Percentiles rank a stretch among this genome's conserved stretches.
These are phyloP conservation scores for Condylostylus longicornis DNA, from an alignment of 1,140 invertebrate species.

Conservation along the genomic window DNA sequence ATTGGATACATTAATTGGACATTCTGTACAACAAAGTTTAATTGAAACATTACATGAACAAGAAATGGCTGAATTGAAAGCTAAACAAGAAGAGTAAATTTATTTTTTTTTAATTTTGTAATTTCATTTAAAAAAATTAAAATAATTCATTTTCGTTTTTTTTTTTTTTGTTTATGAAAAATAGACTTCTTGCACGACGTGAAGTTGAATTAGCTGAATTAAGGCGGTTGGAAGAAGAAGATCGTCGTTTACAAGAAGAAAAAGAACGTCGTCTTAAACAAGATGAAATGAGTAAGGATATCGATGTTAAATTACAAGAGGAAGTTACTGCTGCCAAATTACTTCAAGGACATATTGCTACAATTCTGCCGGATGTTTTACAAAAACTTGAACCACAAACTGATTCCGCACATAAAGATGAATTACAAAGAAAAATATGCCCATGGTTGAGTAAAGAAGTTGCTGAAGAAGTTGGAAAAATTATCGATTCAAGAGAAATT, in stretches of 20 bases:
- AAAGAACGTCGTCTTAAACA: conserved; percentile 34
- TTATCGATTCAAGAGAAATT: conserved; percentile 61
- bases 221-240: conserved; percentile 55
- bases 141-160: not conserved
- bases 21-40: conserved; percentile 72
- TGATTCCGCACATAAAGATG: conserved; percentile 32
- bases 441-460: conserved; percentile 79
- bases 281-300: conserved; percentile 24
- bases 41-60: conserved; percentile 69
- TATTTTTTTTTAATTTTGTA: not conserved
- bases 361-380: conserved; percentile 68
- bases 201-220: conserved; percentile 64
- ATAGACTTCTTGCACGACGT: conserved; percentile 54
- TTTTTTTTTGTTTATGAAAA: too few relatives aligned
- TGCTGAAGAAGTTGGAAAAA: conserved; percentile 56
- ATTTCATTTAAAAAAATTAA: not conserved
- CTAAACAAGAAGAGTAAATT: conserved; percentile 50
- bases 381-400: conserved; percentile 43
- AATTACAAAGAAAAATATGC: conserved; percentile 64
- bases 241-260: conserved; percentile 45
- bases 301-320: conserved; percentile 38
- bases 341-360: conserved; percentile 67
- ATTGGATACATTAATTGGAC: conserved; percentile 71
- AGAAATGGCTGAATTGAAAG: conserved; percentile 51
- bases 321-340: conserved; percentile 66